Evolutionary conservation across 2,113 vertebrate species (phyloP), one percentile per base, ranked within the genome.

Genomic region (Tachysurus vachellii): DNA sequence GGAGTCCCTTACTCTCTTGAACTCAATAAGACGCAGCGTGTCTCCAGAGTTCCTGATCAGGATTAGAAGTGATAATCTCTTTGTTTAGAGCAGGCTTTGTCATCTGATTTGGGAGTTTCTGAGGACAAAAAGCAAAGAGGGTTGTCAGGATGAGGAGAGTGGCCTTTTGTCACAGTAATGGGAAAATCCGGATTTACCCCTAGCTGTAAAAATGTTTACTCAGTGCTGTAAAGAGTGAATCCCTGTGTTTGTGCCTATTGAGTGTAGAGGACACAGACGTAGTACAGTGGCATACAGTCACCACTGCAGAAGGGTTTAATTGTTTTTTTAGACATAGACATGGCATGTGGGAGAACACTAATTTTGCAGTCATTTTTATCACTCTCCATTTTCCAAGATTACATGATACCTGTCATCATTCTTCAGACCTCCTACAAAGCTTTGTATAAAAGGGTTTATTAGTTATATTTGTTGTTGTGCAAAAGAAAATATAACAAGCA

Each of bases 41-140:
- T 86, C 85, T 71, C 62, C 62, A 31, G 79, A 59, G 75, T 80
- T 82, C 76, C 66, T 1, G 36, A 84, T 70, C 68, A 42, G 91
- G 90, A 91, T 91, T 91, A 91, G 87, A 77, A 79, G 89, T 89
- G 86, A 85, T 89, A 89, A 88, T 89, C 84, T 90, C 89, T 88
- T 92, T 88, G 84, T 91, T 87, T 88, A 90, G 73, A 64, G 28
- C 70, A 54, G 80, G 79, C 84, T 92, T 92, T 90, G 86, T 85
- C 87, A 85, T 90, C 89, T 88, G 88, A 90, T 83, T 92, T 88
- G 82, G 86, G 83, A 81, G 84, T 89, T 88, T 87, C 75, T 31
- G 50, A 85, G 83, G 85, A 80, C 62, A 85, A 89, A 86, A 85
- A 84, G 71, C 68, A 76, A 85, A 89, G 71, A 85, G 80, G 86